These are phyloP conservation scores for Pyrgilauda ruficollis DNA, from an alignment of 2,113 vertebrate genomes.

Conservation along the genomic window DNA sequence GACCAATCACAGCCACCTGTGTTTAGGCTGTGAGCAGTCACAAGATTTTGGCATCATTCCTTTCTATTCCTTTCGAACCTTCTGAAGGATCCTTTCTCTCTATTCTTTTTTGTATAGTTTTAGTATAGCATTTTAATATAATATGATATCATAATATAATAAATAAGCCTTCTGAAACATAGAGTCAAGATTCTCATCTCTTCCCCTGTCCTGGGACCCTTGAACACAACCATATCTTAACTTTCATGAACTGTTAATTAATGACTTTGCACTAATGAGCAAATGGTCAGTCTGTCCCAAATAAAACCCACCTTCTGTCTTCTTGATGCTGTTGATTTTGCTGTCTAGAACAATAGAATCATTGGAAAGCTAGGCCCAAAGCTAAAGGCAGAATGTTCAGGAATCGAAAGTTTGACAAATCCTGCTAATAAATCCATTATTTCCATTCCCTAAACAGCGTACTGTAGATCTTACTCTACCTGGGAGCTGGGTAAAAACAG, in stretches of 20 bases:
- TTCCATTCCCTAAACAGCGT: constrained; percentile 47
- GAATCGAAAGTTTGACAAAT: constrained; percentile 39
- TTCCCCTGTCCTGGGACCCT: too few species aligned
- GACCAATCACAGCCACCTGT: too few species aligned
- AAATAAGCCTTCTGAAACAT: too few species aligned
- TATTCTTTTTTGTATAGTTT: too few species aligned
- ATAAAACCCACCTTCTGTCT: background rate
- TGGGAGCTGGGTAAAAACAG: constrained; percentile 65
- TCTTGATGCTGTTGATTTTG: background rate
- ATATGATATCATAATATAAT: too few species aligned
- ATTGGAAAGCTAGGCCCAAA: background rate
- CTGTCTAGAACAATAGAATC: background rate
- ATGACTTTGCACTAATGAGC: background rate
- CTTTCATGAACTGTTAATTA: background rate
- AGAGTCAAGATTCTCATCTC: too few species aligned
- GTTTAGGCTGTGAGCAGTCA: too few species aligned
- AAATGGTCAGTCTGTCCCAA: background rate
- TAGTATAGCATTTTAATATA: too few species aligned
- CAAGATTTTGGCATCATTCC: too few species aligned
- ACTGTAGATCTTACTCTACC: constrained; percentile 26
- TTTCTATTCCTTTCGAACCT: too few species aligned
- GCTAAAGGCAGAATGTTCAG: constrained; percentile 21
- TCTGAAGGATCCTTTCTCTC: too few species aligned
- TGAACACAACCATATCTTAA: too few species aligned
- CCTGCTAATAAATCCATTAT: constrained; percentile 42